Base-by-base conservation (phyloP, 2,113 vertebrate species). In the Cinclus cinclus region DNA sequence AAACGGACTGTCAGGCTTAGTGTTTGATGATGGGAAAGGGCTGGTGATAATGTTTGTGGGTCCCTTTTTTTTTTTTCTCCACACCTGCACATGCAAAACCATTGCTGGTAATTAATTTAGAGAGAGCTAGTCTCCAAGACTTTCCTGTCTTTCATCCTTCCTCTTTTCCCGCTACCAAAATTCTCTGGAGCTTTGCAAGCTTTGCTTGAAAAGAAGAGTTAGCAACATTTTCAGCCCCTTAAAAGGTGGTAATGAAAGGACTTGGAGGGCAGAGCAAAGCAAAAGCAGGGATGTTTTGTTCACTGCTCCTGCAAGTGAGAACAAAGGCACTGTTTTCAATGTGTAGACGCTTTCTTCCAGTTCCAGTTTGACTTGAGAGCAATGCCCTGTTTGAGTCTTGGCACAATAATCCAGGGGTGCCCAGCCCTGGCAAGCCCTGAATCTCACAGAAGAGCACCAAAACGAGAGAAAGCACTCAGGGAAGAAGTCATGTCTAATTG, bases 21-120 rank as follows among this genome's bases (percentile, higher is more conserved):
- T 62, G 86, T 90, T 90, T 90, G 93, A 86, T 92, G 88, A 93
- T 96, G 91, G 68, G 92, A 97, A 95, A 93, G 85, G 82, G 65
- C 67, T 1, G 1, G 10, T 86, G 68, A 92, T 71, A 53, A 64
- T 89, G 89, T 84, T 93, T 82, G 41, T 0, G 0, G 30, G 41
- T 94, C 71, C 41, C 39, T 16, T 63, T 16, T 46, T 46, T 28
- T 75, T 71, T 44, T 42, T 69, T 67, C 24, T 52, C 13, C 70
- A 93, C 90, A 93, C 86, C 90, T 93, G 92, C 65, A 4, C 46
- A 89, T 62, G 53, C 49, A 84, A 64, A 87, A 92, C 65, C 31
- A 5, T 52, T 81, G 64, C 83, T 78, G 1, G 9, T 64, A 81
- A 92, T 93, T 96, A 91, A 89, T 85, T 87, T 68, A 46, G 64